Base-by-base conservation (phyloP, 1,140 invertebrate species). In the Diachasmimorpha longicaudata region DNA sequence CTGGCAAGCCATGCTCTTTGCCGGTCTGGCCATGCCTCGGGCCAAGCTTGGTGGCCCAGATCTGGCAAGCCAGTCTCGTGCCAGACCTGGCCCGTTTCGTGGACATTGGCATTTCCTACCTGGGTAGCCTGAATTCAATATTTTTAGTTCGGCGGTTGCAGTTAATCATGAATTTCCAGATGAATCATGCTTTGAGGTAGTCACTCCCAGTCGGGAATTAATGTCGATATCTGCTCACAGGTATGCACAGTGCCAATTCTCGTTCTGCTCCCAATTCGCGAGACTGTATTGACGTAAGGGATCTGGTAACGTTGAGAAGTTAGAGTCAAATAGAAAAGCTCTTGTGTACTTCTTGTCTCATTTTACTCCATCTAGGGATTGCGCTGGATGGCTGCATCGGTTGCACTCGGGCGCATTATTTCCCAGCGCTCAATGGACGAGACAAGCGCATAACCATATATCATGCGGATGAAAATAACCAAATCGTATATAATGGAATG, bases 271-370 rank as follows among this genome's bases (percentile, higher is more conserved):
- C 58, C 58, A 63, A 63, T 63, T 63, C 58, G 23, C 8, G 14
- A 11, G 14, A 63, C 58, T 63, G 58, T 25, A 63, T 63, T 63
- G 16, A 63, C 0, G 6, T 21, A 63, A 25, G 19, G 58, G 58
- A 63, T 63, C 23, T 25, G 58, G 8, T 14, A 63, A 63, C 58
- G 58, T 63, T 63, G 58, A 31, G 23, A 23, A 63, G 58, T 63
- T 23, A 63, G 31, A 63, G 58, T 63, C 58, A 23, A 63, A 63
- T 63, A 63, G 58, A 63, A 23, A 63, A 63, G 58, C 58, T 63
- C 58, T 63, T 63, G 31, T 63, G 16, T 63, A 63, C 58, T 14
- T 4, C 21, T 63, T 31, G 58, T 25, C 58, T 63, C 10, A 58
- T 58, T 63, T 19, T 25, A 63, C 58, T 63, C 23, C 19, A 63